Conservation (phyloP, 2,797 vertebrate genomes). For the Anabas testudineus region DNA sequence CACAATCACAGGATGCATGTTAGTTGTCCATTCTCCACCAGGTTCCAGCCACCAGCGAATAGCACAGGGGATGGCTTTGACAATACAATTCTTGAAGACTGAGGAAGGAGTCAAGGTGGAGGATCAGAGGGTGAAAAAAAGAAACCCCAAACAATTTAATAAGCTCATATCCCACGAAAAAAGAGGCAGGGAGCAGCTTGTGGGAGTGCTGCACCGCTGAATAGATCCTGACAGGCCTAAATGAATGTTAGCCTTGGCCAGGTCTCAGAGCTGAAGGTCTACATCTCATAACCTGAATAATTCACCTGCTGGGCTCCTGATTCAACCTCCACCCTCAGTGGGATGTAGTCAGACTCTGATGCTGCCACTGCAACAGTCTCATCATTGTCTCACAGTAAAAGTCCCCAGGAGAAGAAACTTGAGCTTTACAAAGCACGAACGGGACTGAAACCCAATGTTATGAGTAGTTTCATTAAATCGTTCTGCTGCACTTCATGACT, state of each 20-base stretch:
- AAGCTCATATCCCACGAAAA: slow-evolving; percentile 51
- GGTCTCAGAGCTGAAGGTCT: slow-evolving; percentile 72
- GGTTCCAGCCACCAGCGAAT: slow-evolving; percentile 33
- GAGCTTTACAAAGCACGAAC: slow-evolving; percentile 25
- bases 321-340: slow-evolving; percentile 39
- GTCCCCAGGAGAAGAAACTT: slow-evolving; percentile 7
- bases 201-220: slow-evolving; percentile 55
- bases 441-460: slow-evolving; percentile 9
- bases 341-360: slow-evolving; percentile 33
- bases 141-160: slow-evolving; percentile 54
- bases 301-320: slow-evolving; percentile 68
- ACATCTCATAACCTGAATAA: slow-evolving; percentile 79
- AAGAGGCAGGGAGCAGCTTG: slow-evolving; percentile 45
- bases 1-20: slow-evolving; percentile 19
- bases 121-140: slow-evolving; percentile 51
- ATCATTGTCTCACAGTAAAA: slow-evolving; percentile 34
- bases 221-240: slow-evolving; percentile 71
- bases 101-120: slow-evolving; percentile 16
- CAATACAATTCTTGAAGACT: slow-evolving; percentile 31
- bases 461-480: slow-evolving; percentile 24
- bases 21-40: slow-evolving; percentile 39
- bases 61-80: slow-evolving; percentile 24
- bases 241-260: slow-evolving; percentile 76
- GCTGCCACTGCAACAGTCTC: slow-evolving; percentile 29
- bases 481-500: neutral